Conservation (phyloP, 2,888 invertebrate species). For the Heliconius ismenius region DNA sequence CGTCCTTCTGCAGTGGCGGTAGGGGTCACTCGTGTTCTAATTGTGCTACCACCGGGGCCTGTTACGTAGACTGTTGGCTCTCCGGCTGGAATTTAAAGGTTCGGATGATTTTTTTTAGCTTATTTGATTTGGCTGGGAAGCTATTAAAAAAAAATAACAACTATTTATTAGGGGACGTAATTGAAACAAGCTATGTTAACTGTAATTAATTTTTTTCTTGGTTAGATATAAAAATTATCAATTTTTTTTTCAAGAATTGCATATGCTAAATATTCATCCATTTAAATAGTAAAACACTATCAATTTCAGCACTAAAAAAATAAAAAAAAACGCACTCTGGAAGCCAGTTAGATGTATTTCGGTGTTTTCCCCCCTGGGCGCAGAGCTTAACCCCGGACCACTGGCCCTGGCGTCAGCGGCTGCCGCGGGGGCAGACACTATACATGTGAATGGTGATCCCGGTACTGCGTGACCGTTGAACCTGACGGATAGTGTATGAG, state of each 20-base stretch:
- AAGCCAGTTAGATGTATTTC: slow-evolving; percentile 76
- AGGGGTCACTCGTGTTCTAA: slow-evolving; percentile 87
- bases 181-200: neutral
- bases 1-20: slow-evolving; percentile 82
- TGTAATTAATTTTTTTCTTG: neutral
- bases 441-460: slow-evolving; percentile 97
- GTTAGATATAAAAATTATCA: neutral
- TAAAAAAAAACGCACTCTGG: slow-evolving; percentile 50
- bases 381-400: slow-evolving; percentile 70
- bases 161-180: no score
- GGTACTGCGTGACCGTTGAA: slow-evolving; percentile 89
- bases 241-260: neutral
- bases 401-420: slow-evolving; percentile 72
- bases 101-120: neutral
- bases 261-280: neutral
- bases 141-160: no score
- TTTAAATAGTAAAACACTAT: neutral
- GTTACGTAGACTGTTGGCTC: slow-evolving; percentile 88
- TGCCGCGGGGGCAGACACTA: slow-evolving; percentile 82
- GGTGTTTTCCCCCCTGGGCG: slow-evolving; percentile 67
- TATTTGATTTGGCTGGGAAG: no score
- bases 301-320: neutral
- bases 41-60: slow-evolving; percentile 91
- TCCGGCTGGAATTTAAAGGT: slow-evolving; percentile 61
- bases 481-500: slow-evolving; percentile 94